phyloP scores from a whole-genome alignment of 2,888 invertebrate genomes.

The Dryadula phaetusa region DNA sequence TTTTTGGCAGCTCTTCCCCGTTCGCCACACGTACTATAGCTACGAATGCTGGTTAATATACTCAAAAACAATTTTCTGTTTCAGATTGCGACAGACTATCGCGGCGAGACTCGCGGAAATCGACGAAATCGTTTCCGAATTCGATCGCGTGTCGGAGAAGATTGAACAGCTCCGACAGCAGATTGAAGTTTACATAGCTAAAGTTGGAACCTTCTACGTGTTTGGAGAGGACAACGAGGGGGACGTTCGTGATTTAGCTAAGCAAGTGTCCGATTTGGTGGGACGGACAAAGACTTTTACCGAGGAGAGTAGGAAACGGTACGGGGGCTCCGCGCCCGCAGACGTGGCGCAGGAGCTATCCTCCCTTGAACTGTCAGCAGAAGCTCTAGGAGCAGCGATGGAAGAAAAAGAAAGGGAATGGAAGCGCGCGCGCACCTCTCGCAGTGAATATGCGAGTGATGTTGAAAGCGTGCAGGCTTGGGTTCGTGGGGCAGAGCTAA shows the following conservation, averaged over 20 bases:
- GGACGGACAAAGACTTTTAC: constrained; percentile 85
- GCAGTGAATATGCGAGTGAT: constrained; percentile 91
- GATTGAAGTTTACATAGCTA: constrained; percentile 87
- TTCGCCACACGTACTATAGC: constrained; percentile 59
- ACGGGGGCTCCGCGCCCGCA: constrained; percentile 87
- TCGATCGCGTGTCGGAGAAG: constrained; percentile 88
- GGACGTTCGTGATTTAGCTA: constrained; percentile 84
- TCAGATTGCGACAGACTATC: constrained; percentile 92
- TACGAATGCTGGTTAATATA: constrained; percentile 56
- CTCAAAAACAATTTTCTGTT: constrained; percentile 60
- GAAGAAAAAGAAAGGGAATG: constrained; percentile 95
- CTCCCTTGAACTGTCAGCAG: constrained; percentile 91
- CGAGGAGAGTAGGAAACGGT: constrained; percentile 84
- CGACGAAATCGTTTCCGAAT: constrained; percentile 89
- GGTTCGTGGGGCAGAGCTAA: constrained; percentile 92
- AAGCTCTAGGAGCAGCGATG: constrained; percentile 91
- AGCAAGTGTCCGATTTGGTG: constrained; percentile 84
- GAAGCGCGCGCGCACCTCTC: constrained; percentile 92
- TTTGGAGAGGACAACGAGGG: constrained; percentile 89
- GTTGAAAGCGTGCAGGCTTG: constrained; percentile 93
- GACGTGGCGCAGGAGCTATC: constrained; percentile 93
- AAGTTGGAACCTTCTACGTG: constrained; percentile 89
- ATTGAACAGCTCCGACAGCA: constrained; percentile 88
- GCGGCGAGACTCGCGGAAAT: constrained; percentile 90
- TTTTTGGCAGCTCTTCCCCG: constrained; percentile 73